Conservation (phyloP, 2,888 invertebrate genomes). For the Parnassius apollo region DNA sequence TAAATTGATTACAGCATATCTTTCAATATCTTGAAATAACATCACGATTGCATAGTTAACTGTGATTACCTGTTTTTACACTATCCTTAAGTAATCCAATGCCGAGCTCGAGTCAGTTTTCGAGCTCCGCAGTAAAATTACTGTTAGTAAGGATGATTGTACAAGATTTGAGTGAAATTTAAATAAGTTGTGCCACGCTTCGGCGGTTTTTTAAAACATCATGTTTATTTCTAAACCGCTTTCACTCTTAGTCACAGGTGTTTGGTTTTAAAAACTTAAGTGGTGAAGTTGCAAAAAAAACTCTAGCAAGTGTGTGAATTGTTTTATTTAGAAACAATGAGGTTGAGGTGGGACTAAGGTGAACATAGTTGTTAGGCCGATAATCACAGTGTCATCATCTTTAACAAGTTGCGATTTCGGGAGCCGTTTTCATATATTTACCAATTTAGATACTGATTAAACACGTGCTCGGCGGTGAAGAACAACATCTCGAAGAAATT, state of each 20-base stretch:
- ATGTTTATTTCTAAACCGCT: neutral
- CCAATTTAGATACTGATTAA: no score
- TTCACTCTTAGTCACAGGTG: neutral
- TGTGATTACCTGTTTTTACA: constrained; percentile 18
- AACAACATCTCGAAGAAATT: no score
- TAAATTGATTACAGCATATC: constrained; percentile 22
- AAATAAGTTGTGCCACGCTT: neutral
- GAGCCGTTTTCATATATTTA: no score
- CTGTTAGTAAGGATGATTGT: constrained; percentile 3
- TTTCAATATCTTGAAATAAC: constrained; percentile 18
- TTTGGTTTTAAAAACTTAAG: no score
- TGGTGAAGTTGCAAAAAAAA: neutral
- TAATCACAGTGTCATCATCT: no score
- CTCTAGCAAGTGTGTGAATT: neutral
- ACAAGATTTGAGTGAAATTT: neutral
- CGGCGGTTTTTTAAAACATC: neutral
- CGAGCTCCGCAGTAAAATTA: constrained; percentile 9
- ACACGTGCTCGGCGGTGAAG: no score
- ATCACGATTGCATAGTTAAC: constrained; percentile 2
- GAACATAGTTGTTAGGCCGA: no score
- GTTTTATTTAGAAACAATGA: no score
- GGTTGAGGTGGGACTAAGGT: no score
- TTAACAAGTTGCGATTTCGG: no score
- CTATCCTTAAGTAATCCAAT: constrained; percentile 4
- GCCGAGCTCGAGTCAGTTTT: neutral